Evolutionary conservation across 2,113 vertebrate species (phyloP), one percentile per base, ranked within the genome.

Genomic region (Suricata suricatta): DNA sequence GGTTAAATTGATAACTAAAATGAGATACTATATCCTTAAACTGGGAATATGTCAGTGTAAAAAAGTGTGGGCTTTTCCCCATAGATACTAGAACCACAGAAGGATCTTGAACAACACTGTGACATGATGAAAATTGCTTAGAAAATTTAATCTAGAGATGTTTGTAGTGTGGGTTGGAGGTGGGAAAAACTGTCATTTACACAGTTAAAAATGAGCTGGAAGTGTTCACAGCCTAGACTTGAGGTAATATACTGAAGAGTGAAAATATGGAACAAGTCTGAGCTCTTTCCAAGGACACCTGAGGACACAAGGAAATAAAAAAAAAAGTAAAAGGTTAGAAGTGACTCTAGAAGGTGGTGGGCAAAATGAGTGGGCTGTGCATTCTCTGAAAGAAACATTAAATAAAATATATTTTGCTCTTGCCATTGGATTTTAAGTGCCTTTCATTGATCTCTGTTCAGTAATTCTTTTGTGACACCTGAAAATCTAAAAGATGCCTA

Each of bases 181-280:
- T 50, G 4, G 27, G 8, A 76, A 76, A 90, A 80, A 38, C 12
- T 72, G 47, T 90, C 15, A 63, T 71, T 44, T 81, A 64, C 35
- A 23, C 7, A 69, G 54, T 92, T 90, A 69, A 88, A 81, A 90
- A 85, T 77, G 82, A 95, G 44, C 27, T 96, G 12, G 79, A 84
- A 84, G 66, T 77, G 16, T 77, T 47, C 19, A 63, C 6, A 15
- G 13, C 29, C 44, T 83, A 77, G 52, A 81, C 41, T 9, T 96
- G 77, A 81, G 44, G 57, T 76, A 19, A 27, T 44, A 35, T 57
- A 54, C 11, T 50, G 31, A 85, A 57, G 66, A 82, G 81, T 89
- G 29, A 72, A 84, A 91, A 89, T 14, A n/a, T 91, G 29, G 27
- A 92, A 50, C 7, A 91, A 85, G 50, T 94, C 15, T 71, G 50